These are phyloP conservation scores for Dermolepida albohirtum DNA, from an alignment of 2,888 invertebrate species.

Conservation along the genomic window DNA sequence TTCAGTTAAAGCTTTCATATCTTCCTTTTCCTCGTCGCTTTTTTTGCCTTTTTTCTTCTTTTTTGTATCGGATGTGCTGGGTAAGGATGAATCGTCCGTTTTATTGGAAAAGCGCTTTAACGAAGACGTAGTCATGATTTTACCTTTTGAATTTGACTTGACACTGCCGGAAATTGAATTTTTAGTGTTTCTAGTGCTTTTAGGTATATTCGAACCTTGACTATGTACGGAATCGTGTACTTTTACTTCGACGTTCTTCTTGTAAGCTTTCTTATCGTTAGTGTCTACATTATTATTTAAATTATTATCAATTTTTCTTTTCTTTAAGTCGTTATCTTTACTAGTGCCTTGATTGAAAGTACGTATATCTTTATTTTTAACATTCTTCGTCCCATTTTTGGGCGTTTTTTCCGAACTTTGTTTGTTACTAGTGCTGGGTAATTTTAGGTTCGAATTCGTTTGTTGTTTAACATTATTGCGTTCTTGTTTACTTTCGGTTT, in stretches of 20 bases:
- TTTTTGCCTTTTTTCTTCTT: constrained; percentile 52
- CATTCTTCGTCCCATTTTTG: constrained; percentile 40
- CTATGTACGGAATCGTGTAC: constrained; percentile 38
- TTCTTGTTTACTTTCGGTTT: constrained; percentile 18
- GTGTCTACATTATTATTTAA: constrained; percentile 4
- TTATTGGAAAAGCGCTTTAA: constrained; percentile 22
- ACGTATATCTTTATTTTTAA: constrained; percentile 35
- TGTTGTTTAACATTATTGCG: constrained; percentile 3
- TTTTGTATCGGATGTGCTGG: constrained; percentile 52
- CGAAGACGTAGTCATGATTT: constrained; percentile 22
- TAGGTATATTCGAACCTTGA: constrained; percentile 25
- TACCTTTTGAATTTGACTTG: constrained; percentile 19
- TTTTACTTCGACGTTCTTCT: constrained; percentile 36
- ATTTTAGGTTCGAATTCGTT: constrained; percentile 22
- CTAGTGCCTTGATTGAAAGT: constrained; percentile 25
- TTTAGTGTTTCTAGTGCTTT: constrained; percentile 11
- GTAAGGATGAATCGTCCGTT: constrained; percentile 41
- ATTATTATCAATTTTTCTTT: constrained; percentile 12
- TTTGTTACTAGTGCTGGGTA: constrained; percentile 7
- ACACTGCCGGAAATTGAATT: neutral
- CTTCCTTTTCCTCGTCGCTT: constrained; percentile 52
- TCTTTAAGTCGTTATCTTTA: constrained; percentile 26
- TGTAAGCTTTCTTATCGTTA: constrained; percentile 18
- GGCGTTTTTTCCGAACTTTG: constrained; percentile 31
- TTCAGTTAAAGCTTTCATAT: constrained; percentile 57